Base-by-base conservation (phyloP, 2,888 invertebrate genomes). In the Melitaea athalia region DNA sequence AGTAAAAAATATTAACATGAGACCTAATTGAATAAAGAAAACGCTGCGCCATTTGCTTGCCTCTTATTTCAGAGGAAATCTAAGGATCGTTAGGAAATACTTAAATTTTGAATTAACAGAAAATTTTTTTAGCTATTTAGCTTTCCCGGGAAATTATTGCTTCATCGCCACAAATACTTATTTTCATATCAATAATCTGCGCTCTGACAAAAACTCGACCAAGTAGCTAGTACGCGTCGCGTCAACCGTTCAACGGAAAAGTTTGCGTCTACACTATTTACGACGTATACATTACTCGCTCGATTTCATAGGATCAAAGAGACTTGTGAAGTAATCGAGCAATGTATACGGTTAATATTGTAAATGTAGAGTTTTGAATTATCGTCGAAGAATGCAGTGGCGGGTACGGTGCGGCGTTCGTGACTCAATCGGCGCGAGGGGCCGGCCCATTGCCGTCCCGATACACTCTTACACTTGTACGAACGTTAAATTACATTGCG, bases 371-470 rank as follows among this genome's bases (percentile, higher is more conserved):
- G 72, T 69, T 59, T 72, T 72, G 74, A 78, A 80, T 81, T 81
- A 82, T 81, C 76, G 75, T 75, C 74, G 76, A 75, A 77, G 77
- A 79, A 80, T 83, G 81, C 79, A 78, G 80, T 81, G 53, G 63
- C 45, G 71, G 79, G 82, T 81, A 77, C 78, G 72, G 83, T 82
- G 84, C 85, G 84, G 81, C 70, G 82, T 84, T 85, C 85, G 86
- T 86, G 87, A 87, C 72, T 76, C 86, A 84, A 84, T 84, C 81
- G 80, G 80, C 81, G 82, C 81, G 79, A 82, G 85, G 81, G 85
- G 85, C 84, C 83, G 83, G 79, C 77, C 80, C 80, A 81, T 79
- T 78, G 80, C 79, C 76, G 80, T 78, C 71, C 76, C 76, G 79
- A 79, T 78, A 71, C 73, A 79, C 76, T 72, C 72, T 70, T 62